phyloP scores from a whole-genome alignment of 1,140 invertebrate species.

The Pygmarrhopalites habei region DNA sequence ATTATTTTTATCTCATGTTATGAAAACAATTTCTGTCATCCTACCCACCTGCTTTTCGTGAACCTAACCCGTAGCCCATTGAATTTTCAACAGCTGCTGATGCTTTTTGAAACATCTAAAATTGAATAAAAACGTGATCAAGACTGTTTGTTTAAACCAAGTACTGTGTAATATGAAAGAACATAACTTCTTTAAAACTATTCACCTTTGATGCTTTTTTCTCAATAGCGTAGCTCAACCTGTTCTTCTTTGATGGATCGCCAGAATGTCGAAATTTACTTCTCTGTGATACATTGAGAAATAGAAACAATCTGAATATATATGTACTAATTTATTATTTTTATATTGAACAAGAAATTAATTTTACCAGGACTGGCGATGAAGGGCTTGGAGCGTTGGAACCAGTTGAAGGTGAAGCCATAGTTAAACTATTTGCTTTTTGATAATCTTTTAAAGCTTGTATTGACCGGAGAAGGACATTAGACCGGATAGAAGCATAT shows the following conservation, averaged over 20 bases:
- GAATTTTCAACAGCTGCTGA: constrained; percentile 70
- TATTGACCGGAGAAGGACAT: constrained; percentile 66
- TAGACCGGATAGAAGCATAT: constrained; percentile 63
- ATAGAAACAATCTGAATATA: too few species aligned
- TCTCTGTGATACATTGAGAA: too few species aligned
- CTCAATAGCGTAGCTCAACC: constrained; percentile 55
- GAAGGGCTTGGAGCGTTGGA: constrained; percentile 24
- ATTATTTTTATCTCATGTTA: neutral
- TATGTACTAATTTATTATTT: too few species aligned
- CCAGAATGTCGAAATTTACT: constrained; percentile 49
- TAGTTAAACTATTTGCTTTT: constrained; percentile 56
- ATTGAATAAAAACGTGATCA: too few species aligned
- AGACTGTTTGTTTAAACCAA: too few species aligned
- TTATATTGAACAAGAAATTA: too few species aligned
- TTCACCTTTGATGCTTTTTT: constrained; percentile 83
- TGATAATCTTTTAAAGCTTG: constrained; percentile 72
- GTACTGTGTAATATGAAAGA: too few species aligned
- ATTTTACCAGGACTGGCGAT: constrained; percentile 41
- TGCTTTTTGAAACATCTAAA: constrained; percentile 73
- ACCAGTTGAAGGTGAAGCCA: constrained; percentile 29
- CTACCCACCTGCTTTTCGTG: constrained; percentile 46
- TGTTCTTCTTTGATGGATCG: constrained; percentile 17
- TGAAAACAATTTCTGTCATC: neutral
- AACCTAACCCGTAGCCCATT: constrained; percentile 58
- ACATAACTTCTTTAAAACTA: too few species aligned